phyloP scores from a whole-genome alignment of 2,797 vertebrate species.

The Eurystomus glaucurus region DNA sequence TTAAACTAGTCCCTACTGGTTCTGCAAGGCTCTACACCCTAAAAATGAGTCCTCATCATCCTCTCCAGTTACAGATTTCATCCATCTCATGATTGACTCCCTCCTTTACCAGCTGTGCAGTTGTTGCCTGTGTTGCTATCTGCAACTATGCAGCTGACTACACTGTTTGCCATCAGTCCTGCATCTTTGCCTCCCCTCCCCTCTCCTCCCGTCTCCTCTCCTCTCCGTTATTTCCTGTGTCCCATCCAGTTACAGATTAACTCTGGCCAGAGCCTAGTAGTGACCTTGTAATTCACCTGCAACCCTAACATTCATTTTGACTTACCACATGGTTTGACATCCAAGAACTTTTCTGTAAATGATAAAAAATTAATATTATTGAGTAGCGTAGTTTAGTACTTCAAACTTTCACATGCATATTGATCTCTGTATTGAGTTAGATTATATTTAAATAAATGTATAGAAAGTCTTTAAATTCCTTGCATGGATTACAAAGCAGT shows the following conservation, averaged over 20 bases:
- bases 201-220: no score
- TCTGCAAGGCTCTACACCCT: not conserved
- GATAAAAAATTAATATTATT: not conserved
- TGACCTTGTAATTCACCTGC: not conserved
- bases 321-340: not conserved
- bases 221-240: not conserved
- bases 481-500: not conserved
- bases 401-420: not conserved
- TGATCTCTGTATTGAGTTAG: not conserved
- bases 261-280: no score
- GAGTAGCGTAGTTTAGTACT: not conserved
- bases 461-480: not conserved
- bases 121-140: no score
- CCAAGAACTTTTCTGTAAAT: not conserved
- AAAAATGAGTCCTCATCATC: not conserved
- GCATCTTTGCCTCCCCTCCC: no score
- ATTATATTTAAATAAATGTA: not conserved
- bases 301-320: not conserved
- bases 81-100: no score
- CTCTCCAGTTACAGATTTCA: not conserved
- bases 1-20: not conserved
- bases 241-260: no score
- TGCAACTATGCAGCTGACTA: no score
- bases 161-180: no score
- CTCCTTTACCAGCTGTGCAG: no score